Percentiles rank a stretch among this genome's conserved stretches.
Conservation (phyloP, 2,113 vertebrate species). For the Xyliphius kryptos region DNA sequence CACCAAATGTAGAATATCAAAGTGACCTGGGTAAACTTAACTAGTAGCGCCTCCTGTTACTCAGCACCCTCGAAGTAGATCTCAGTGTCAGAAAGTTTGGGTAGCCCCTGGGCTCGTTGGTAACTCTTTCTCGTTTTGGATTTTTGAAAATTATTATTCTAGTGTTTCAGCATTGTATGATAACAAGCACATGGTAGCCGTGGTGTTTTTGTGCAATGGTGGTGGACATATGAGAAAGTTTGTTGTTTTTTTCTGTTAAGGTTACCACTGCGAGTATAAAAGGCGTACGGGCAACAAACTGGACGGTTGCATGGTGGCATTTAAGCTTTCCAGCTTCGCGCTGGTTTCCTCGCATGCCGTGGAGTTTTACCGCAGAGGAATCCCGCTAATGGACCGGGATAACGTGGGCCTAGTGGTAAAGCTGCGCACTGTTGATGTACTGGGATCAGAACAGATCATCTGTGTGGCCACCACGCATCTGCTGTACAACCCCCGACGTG, state of each 20-base stretch:
- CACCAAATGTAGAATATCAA: too few species aligned
- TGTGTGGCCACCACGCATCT: conserved; percentile 95
- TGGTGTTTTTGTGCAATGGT: too few species aligned
- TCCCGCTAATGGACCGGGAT: conserved; percentile 85
- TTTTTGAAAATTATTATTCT: too few species aligned
- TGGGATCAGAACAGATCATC: conserved; percentile 41
- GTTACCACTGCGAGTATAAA: conserved; percentile 93
- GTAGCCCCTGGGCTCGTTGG: too few species aligned
- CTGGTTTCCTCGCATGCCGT: conserved; percentile 79
- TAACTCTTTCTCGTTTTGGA: too few species aligned
- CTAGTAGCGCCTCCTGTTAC: too few species aligned
- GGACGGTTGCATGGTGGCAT: conserved; percentile 86
- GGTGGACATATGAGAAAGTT: not conserved
- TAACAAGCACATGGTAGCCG: too few species aligned
- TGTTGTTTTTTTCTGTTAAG: conserved; percentile 49
- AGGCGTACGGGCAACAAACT: conserved; percentile 86
- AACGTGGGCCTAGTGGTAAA: conserved; percentile 88
- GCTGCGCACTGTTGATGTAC: conserved; percentile 59
- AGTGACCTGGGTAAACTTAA: too few species aligned
- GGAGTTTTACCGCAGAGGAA: conserved; percentile 77
- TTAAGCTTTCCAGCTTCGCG: conserved; percentile 79
- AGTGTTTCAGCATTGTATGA: too few species aligned
- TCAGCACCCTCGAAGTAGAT: too few species aligned
- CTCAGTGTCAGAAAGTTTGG: too few species aligned
- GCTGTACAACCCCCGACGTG: conserved; percentile 88